Percentiles rank a stretch among this genome's conserved stretches.
Conservation (phyloP, 2,797 vertebrate species). For the Gobio occitaniae region DNA sequence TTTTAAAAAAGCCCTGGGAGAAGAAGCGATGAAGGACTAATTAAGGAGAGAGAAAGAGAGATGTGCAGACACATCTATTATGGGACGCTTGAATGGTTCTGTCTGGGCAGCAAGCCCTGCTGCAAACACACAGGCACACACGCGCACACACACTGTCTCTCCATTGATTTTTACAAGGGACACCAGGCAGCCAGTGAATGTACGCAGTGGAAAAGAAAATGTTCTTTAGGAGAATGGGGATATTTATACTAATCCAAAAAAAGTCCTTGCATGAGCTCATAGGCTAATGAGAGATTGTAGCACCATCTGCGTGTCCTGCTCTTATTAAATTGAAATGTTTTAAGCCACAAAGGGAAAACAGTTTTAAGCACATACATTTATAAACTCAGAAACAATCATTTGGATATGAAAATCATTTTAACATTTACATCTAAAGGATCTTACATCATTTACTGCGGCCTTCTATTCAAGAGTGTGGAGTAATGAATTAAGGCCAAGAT, state of each 20-base stretch:
- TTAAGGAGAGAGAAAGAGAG: slow-evolving; percentile 62
- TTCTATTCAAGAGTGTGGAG: neutral
- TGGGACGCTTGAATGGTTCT: slow-evolving; percentile 17
- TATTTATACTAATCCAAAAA: slow-evolving; percentile 30
- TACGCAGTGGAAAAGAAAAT: slow-evolving; percentile 17
- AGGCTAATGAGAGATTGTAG: neutral
- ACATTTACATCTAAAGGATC: neutral
- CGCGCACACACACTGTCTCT: neutral
- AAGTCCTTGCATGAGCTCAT: neutral
- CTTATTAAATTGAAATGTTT: slow-evolving; percentile 4
- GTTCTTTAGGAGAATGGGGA: neutral
- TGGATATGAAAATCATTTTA: neutral
- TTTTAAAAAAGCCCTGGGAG: neutral
- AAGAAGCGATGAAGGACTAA: neutral
- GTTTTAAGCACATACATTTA: neutral
- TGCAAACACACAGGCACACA: slow-evolving; percentile 5
- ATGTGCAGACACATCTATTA: slow-evolving; percentile 42
- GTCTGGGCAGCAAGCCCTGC: slow-evolving; percentile 9
- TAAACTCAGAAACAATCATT: neutral
- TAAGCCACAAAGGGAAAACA: neutral
- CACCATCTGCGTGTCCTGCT: neutral
- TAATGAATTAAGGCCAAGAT: neutral
- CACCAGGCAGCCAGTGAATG: slow-evolving; percentile 25
- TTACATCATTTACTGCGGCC: neutral
- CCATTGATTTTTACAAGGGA: slow-evolving; percentile 23